These are phyloP conservation scores for Dendronephthya gigantea DNA, from an alignment of 64 coral and sea anemone species.

Conservation along the genomic window DNA sequence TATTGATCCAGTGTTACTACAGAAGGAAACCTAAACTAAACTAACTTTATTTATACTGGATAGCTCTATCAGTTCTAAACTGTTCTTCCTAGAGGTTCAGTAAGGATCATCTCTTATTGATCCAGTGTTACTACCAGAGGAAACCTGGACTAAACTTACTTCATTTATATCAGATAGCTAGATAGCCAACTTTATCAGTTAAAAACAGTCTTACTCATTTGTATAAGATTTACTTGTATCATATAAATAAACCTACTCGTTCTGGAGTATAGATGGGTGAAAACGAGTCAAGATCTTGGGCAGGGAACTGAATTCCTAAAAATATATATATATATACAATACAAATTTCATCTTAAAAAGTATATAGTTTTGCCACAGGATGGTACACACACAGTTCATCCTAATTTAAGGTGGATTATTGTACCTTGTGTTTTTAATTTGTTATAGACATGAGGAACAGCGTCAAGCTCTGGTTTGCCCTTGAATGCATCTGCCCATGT, in stretches of 20 bases:
- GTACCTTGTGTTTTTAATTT: conserved; percentile 75
- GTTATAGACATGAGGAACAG: conserved; percentile 70
- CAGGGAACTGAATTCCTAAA: conserved; percentile 83
- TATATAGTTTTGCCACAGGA: neutral
- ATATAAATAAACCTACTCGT: conserved; percentile 44
- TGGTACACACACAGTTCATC: neutral
- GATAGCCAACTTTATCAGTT: too few species aligned
- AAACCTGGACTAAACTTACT: too few species aligned
- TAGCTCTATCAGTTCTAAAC: too few species aligned
- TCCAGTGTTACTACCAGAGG: too few species aligned
- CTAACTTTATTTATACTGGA: too few species aligned
- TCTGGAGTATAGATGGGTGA: conserved; percentile 89
- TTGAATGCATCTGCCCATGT: conserved; percentile 92
- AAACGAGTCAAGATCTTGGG: conserved; percentile 75
- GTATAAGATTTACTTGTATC: too few species aligned
- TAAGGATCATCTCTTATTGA: too few species aligned
- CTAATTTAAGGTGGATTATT: neutral
- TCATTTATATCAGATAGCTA: too few species aligned
- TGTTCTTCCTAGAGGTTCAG: too few species aligned
- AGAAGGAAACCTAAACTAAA: too few species aligned
- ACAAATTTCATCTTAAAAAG: neutral
- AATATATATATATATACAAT: neutral
- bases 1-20: too few species aligned
- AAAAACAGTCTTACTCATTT: too few species aligned
- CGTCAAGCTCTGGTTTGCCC: conserved; percentile 46